Conservation (phyloP, 2,888 invertebrate species). For the Abrostola triplasia region DNA sequence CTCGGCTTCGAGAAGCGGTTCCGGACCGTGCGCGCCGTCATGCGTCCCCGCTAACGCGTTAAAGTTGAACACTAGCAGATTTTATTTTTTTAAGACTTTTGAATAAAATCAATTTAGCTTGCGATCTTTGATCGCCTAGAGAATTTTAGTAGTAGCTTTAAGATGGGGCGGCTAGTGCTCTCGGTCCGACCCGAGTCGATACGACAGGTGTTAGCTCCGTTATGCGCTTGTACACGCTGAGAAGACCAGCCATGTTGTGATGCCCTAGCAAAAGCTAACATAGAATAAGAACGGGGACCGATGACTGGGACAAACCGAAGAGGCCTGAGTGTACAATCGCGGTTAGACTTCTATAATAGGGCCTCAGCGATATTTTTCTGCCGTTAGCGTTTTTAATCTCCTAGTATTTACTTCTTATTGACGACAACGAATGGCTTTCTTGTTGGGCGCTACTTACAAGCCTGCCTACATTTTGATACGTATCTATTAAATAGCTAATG, state of each 20-base stretch:
- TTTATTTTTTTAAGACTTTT: conserved; percentile 89
- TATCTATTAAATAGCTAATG: conserved; percentile 58
- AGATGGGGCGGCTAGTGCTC: conserved; percentile 83
- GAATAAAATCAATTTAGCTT: conserved; percentile 86
- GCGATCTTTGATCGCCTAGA: conserved; percentile 87
- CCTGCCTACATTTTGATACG: conserved; percentile 65
- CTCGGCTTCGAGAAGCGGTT: conserved; percentile 94
- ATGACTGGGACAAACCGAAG: neutral
- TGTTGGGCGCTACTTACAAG: conserved; percentile 53
- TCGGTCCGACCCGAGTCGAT: conserved; percentile 67
- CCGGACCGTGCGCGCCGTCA: conserved; percentile 93
- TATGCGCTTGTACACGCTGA: conserved; percentile 34
- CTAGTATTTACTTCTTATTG: conserved; percentile 65
- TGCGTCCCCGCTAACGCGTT: conserved; percentile 87
- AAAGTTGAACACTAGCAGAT: conserved; percentile 85
- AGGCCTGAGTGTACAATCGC: conserved; percentile 33
- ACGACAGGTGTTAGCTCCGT: conserved; percentile 49
- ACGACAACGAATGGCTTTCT: conserved; percentile 74
- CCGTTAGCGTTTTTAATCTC: conserved; percentile 70
- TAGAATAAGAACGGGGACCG: conserved; percentile 14
- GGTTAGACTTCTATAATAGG: conserved; percentile 52
- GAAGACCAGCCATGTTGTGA: conserved; percentile 13
- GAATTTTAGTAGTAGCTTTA: conserved; percentile 86
- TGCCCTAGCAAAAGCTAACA: neutral
- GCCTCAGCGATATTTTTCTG: conserved; percentile 66